Conservation (phyloP, 1,140 invertebrate species). For the Riptortus pedestris region DNA sequence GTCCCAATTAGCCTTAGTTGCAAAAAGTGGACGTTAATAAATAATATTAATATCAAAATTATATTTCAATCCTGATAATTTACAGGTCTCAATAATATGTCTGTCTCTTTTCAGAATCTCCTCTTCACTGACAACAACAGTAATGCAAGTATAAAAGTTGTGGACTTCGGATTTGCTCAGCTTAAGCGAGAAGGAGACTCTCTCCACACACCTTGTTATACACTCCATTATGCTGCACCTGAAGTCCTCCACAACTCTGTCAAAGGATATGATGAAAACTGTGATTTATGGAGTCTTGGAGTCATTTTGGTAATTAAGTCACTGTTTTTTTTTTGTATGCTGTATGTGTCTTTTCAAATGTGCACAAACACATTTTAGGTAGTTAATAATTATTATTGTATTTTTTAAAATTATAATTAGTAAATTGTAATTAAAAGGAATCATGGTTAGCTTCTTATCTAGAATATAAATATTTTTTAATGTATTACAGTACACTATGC, state of each 20-base stretch:
- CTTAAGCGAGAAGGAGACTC: conserved; percentile 51
- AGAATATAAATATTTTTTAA: conserved; percentile 6
- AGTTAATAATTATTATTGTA: background rate
- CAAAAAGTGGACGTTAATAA: no score
- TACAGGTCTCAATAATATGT: no score
- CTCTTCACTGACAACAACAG: conserved; percentile 53
- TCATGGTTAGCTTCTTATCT: no score
- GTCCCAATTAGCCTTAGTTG: no score
- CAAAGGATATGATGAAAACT: conserved; percentile 70
- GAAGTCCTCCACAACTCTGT: conserved; percentile 61
- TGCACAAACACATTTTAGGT: no score
- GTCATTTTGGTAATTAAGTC: conserved; percentile 58
- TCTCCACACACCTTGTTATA: conserved; percentile 75
- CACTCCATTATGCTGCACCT: conserved; percentile 81
- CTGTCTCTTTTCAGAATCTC: conserved; percentile 53
- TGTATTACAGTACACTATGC: conserved; percentile 61
- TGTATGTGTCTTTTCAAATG: background rate
- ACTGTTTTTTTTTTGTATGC: background rate
- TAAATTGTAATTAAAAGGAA: no score
- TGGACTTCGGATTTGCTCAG: conserved; percentile 85
- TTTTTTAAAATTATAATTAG: background rate
- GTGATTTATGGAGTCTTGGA: conserved; percentile 87
- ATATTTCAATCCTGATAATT: no score
- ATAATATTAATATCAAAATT: no score
- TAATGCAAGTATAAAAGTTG: conserved; percentile 63